These are phyloP conservation scores for Caenorhabditis tropicalis DNA, from an alignment of 1,140 invertebrate species.

Conservation along the genomic window DNA sequence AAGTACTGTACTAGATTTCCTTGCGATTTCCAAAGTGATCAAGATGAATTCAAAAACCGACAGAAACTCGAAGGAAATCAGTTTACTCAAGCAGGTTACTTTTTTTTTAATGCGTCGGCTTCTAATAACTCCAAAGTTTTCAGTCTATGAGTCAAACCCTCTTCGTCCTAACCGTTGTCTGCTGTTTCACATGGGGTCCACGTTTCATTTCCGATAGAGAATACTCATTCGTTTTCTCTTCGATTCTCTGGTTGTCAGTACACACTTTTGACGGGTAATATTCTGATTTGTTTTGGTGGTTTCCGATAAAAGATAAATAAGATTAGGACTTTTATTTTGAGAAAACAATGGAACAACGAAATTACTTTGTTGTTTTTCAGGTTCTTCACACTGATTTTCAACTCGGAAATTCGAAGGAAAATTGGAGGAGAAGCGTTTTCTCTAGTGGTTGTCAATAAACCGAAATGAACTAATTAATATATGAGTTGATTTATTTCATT, in stretches of 20 bases:
- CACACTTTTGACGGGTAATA: slow-evolving; percentile 2
- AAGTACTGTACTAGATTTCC: not conserved
- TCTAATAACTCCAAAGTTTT: not conserved
- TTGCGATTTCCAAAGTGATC: not conserved
- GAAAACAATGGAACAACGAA: too few relatives aligned
- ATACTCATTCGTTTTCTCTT: not conserved
- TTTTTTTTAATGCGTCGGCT: too few relatives aligned
- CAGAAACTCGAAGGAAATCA: not conserved
- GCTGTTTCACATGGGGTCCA: not conserved
- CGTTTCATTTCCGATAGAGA: not conserved
- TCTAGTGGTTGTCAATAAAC: not conserved
- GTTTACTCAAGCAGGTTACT: not conserved
- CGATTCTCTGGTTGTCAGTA: not conserved
- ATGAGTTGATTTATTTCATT: too few relatives aligned
- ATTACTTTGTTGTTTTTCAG: not conserved
- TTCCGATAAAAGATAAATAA: too few relatives aligned
- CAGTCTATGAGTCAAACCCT: slow-evolving; percentile 12
- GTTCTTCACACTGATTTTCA: not conserved
- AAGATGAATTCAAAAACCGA: not conserved
- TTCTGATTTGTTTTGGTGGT: not conserved
- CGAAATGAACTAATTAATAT: too few relatives aligned
- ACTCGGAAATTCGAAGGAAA: not conserved
- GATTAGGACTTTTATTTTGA: too few relatives aligned
- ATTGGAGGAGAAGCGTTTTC: not conserved
- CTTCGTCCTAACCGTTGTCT: not conserved